Evolutionary conservation across 2,113 vertebrate species (phyloP).

Genomic region (Cyprinus carpio): DNA sequence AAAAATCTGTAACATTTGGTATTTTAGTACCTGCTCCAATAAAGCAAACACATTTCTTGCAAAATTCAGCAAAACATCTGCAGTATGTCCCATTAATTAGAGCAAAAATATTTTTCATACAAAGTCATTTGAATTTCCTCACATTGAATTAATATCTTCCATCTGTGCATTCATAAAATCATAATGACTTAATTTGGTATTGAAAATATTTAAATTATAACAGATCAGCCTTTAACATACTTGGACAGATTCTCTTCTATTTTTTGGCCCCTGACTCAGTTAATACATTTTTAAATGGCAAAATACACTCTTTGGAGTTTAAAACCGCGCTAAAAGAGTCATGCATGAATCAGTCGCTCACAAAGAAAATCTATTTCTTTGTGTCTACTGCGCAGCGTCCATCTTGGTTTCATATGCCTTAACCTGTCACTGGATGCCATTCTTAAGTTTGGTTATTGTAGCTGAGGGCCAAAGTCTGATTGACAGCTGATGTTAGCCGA

Average conservation of each 20-base stretch:
- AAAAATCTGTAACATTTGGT: neutral
- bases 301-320: neutral
- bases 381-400: conserved; percentile 10
- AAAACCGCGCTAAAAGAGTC: too few relatives aligned
- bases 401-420: conserved; percentile 61
- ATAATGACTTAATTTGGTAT: conserved; percentile 3
- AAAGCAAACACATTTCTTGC: neutral
- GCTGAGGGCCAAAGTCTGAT: conserved; percentile 70
- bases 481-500: conserved; percentile 73
- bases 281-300: neutral
- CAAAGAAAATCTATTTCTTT: neutral
- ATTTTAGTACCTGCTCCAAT: conserved; percentile 11
- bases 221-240: neutral
- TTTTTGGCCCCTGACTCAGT: too few relatives aligned
- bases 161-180: conserved; percentile 19
- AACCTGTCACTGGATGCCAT: conserved; percentile 66
- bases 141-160: conserved; percentile 18
- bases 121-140: neutral
- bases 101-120: neutral
- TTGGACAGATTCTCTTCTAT: neutral
- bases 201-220: neutral
- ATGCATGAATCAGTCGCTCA: neutral
- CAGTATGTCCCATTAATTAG: neutral
- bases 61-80: conserved; percentile 17
- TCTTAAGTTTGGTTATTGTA: conserved; percentile 62